A percentile compares a stretch with the other conserved stretches of the same genome.
These are phyloP conservation scores for Pelodytes ibericus DNA, from an alignment of 2,797 vertebrate genomes.

Conservation along the genomic window DNA sequence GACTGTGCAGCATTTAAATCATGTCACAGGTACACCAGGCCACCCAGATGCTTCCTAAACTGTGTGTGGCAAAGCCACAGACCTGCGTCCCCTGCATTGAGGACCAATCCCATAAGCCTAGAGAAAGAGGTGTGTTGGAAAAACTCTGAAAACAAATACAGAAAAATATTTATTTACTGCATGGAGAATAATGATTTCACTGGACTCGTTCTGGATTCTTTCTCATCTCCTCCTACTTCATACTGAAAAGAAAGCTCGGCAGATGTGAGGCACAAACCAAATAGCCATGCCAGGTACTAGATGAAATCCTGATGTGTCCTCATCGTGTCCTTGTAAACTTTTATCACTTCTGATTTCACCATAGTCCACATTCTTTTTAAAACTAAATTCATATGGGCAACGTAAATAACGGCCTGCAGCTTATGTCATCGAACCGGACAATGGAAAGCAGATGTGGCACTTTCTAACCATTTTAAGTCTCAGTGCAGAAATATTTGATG, in stretches of 20 bases:
- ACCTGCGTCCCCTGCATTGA: background rate
- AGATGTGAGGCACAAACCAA: no score
- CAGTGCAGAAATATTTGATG: background rate
- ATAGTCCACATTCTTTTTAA: background rate
- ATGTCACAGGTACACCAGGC: conserved; percentile 24
- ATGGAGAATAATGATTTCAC: no score
- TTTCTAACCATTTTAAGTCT: background rate
- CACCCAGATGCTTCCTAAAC: conserved; percentile 37
- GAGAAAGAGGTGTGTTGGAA: no score
- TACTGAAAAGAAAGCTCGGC: no score
- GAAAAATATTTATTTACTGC: conserved; percentile 30
- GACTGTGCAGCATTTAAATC: conserved; percentile 8
- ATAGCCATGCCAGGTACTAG: background rate
- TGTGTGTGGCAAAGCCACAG: conserved; percentile 50
- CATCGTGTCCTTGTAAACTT: background rate
- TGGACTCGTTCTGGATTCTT: no score
- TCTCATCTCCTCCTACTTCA: no score
- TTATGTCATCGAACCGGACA: background rate
- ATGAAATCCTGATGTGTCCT: background rate
- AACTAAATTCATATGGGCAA: background rate
- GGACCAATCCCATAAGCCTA: no score
- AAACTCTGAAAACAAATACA: background rate
- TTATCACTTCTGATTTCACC: background rate
- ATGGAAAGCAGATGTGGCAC: background rate
- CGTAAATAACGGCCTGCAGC: background rate